Conservation (phyloP, 2,113 vertebrate species). For the Apeltes quadracus region DNA sequence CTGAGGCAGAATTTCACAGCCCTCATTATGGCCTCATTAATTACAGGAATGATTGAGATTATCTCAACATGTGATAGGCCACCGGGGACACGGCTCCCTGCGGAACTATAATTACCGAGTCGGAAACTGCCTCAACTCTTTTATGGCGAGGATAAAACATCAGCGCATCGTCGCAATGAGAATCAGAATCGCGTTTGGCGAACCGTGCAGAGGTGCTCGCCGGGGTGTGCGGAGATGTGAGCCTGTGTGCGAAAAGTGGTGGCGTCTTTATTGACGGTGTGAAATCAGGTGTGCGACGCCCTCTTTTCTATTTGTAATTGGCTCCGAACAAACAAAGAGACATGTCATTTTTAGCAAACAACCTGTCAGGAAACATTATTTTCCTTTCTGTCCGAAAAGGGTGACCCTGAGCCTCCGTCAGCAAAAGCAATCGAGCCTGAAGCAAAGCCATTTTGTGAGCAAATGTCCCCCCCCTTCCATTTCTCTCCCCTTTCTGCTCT, state of each 20-base stretch:
- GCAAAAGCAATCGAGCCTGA: constrained; percentile 52
- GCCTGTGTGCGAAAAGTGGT: background rate
- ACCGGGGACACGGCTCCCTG: constrained; percentile 31
- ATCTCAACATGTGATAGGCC: constrained; percentile 59
- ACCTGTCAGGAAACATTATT: constrained; percentile 27
- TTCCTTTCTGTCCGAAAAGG: constrained; percentile 12
- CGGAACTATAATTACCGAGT: background rate
- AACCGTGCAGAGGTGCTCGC: background rate
- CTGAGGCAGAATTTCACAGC: constrained; percentile 33
- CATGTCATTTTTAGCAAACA: constrained; percentile 17
- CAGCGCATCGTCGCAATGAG: background rate
- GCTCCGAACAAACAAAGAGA: constrained; percentile 27
- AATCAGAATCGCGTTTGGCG: constrained; percentile 1
- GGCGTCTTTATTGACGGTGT: constrained; percentile 35
- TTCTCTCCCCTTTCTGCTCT: constrained; percentile 11
- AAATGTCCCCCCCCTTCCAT: constrained; percentile 35
- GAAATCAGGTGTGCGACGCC: constrained; percentile 38
- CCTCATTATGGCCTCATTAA: constrained; percentile 62
- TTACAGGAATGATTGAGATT: constrained; percentile 53
- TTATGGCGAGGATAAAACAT: background rate
- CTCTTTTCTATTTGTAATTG: constrained; percentile 21
- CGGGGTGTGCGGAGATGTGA: background rate
- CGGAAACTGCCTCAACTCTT: background rate
- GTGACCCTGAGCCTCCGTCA: constrained; percentile 35
- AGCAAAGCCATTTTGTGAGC: constrained; percentile 48